phyloP scores from a whole-genome alignment of 2,113 vertebrate species.

The Athene noctua region DNA sequence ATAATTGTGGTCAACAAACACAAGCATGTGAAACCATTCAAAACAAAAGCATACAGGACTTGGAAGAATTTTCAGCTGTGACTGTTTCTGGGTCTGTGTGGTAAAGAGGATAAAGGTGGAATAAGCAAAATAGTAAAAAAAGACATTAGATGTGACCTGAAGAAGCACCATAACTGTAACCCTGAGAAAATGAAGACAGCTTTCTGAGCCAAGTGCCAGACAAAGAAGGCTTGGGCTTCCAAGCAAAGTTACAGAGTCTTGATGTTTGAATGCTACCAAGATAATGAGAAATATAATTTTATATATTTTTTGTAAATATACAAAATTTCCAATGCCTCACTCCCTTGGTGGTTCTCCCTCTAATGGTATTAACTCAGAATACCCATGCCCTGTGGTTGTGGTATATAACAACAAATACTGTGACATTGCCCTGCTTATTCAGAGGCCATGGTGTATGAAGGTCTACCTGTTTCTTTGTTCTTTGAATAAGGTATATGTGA shows the following conservation, averaged over 20 bases:
- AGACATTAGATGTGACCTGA: neutral
- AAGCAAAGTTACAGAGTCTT: neutral
- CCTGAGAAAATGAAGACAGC: neutral
- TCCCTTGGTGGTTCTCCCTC: neutral
- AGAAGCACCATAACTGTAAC: neutral
- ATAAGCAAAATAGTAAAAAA: neutral
- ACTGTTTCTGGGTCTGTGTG: neutral
- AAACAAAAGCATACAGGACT: neutral
- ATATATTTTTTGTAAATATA: neutral
- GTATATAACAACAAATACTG: neutral
- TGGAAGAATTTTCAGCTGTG: neutral
- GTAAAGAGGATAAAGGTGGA: neutral
- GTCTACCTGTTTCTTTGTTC: neutral
- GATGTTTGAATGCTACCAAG: neutral
- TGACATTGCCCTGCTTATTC: neutral
- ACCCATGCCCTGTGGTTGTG: fast-evolving
- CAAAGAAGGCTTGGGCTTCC: neutral
- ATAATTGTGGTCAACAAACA: neutral
- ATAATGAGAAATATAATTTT: neutral
- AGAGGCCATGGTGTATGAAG: neutral
- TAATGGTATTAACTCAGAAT: neutral
- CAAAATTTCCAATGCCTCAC: neutral
- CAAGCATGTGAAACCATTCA: neutral
- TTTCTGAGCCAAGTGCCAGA: neutral
- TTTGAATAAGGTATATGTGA: neutral